Base-by-base conservation (phyloP, 35 echinoderm and acorn worm genomes). In the Amphiura filiformis region DNA sequence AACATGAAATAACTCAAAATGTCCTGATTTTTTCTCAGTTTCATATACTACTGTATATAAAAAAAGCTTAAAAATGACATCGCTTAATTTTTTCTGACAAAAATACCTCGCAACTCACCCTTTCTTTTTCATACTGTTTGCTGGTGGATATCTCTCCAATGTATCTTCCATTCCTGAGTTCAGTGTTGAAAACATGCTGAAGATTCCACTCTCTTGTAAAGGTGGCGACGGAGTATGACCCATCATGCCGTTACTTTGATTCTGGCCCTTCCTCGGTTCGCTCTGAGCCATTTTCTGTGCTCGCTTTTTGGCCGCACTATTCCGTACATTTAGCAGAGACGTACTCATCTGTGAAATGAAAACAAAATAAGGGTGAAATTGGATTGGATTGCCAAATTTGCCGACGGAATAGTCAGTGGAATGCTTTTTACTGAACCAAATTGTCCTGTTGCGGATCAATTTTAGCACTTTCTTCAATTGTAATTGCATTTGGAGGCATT, bases 271-370 rank as follows among this genome's bases (percentile, higher is more conserved):
- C 57, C 32, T 36, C 78, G 38, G 2, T 22, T 37, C 35, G 32
- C 65, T 12, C 13, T 49, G 78, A 31, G 93, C 93, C 76, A 83
- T 80, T 36, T 95, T 95, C 86, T 83, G 38, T 2, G 93, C 93
- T 57, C 93, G 78, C 76, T 95, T 95, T 89, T 95, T 95, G 38
- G 89, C 88, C 1, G 93, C 93, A 75, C 93, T 95, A 38, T 86
- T 90, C 20, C 93, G 64, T 13, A 95, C 89, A 81, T 86, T 95
- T 44, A 86, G 81, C 87, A 93, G 57, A 37, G 87, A 93, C 15
- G 15, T 15, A 14, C 64, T 75, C 87, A 89, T 34, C 88, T 90
- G 64, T n/a, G 36, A 49, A 84, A 30, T n/a, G 35, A 20, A 0
- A 35, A 49, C 56, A 81, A 34, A 26, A 80, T 33, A 70, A 70